Percentiles rank a stretch among this genome's conserved stretches.
Conservation (phyloP, 2,113 vertebrate genomes). For the Dolichallabes microphthalmus region DNA sequence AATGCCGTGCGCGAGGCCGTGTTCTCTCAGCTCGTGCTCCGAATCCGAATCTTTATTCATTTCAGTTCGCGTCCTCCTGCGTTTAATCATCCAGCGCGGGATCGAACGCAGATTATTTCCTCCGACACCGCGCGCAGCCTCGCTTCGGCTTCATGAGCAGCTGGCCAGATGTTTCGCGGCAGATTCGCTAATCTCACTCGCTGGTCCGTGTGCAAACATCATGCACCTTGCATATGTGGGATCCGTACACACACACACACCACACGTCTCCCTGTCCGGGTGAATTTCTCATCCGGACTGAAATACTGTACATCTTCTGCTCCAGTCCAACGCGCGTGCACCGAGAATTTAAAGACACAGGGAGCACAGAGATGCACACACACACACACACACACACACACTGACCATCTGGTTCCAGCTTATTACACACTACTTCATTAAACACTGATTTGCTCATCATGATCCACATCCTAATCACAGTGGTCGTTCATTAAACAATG, state of each 20-base stretch:
- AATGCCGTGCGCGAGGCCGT: not conserved
- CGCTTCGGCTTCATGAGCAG: not conserved
- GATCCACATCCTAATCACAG: not conserved
- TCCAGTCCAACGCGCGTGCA: not conserved
- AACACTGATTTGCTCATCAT: not conserved
- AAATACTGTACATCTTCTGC: not conserved
- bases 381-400: not conserved
- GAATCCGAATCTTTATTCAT: not conserved
- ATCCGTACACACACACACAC: not conserved
- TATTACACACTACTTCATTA: not conserved
- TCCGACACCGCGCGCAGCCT: no score
- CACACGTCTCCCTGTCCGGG: not conserved
- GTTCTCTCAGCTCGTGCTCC: not conserved
- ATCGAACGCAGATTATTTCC: not conserved
- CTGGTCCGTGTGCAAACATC: not conserved
- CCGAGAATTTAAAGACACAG: conserved; percentile 53
- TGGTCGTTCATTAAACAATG: not conserved
- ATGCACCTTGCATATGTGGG: not conserved
- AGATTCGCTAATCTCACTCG: not conserved
- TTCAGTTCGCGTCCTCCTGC: not conserved
- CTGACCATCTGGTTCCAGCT: not conserved
- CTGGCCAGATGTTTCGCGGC: conserved; percentile 14
- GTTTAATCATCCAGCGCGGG: not conserved
- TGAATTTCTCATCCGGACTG: not conserved
- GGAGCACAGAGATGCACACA: not conserved